These are phyloP conservation scores for Mythimna vitellina DNA, from an alignment of 2,888 invertebrate genomes.

Conservation along the genomic window DNA sequence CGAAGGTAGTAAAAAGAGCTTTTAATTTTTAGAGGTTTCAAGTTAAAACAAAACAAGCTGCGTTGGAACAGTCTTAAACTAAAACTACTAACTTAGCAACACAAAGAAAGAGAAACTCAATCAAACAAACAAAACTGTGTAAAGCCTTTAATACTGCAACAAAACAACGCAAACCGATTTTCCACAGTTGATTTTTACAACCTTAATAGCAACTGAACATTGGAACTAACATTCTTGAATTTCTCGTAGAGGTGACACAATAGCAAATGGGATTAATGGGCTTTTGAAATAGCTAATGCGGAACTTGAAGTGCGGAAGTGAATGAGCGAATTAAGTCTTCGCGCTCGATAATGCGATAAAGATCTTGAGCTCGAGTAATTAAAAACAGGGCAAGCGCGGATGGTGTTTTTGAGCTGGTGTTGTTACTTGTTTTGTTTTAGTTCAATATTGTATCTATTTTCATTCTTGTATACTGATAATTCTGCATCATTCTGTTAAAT, in stretches of 20 bases:
- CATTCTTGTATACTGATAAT: neutral
- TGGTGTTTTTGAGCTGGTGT: conserved; percentile 26
- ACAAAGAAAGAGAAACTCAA: conserved; percentile 31
- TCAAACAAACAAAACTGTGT: conserved; percentile 41
- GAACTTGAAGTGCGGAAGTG: conserved; percentile 56
- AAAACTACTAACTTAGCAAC: conserved; percentile 6
- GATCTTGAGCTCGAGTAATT: conserved; percentile 73
- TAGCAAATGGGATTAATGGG: conserved; percentile 52
- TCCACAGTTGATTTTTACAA: conserved; percentile 53
- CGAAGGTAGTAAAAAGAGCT: neutral
- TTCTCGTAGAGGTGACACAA: conserved; percentile 49
- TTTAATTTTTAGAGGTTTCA: neutral
- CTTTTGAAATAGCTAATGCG: conserved; percentile 52
- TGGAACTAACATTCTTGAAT: conserved; percentile 19
- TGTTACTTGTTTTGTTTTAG: conserved; percentile 27
- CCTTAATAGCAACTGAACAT: conserved; percentile 24
- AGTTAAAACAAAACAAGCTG: neutral
- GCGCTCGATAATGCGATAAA: conserved; percentile 76
- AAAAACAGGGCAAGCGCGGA: conserved; percentile 60
- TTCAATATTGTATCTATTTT: conserved; percentile 4
- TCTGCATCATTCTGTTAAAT: neutral
- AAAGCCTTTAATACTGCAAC: conserved; percentile 34
- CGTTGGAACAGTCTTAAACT: neutral
- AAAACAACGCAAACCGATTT: conserved; percentile 47
- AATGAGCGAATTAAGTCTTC: conserved; percentile 68